Percentiles rank a stretch among this genome's conserved stretches.
phyloP scores from a whole-genome alignment of 2,888 invertebrate species.

The Agelastica alni region DNA sequence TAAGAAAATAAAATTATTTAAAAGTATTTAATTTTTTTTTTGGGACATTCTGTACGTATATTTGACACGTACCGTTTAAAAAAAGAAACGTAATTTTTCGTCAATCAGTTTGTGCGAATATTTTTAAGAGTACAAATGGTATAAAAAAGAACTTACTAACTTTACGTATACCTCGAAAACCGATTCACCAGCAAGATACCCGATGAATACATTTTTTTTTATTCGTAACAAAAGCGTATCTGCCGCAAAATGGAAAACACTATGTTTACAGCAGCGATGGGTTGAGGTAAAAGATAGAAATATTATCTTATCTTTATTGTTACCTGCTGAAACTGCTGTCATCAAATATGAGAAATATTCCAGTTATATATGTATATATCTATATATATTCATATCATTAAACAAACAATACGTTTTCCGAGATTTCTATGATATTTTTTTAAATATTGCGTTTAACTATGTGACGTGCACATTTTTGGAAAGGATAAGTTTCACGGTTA shows the following conservation, averaged over 20 bases:
- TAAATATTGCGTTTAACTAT: neutral
- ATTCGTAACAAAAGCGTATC: neutral
- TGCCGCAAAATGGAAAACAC: constrained; percentile 2
- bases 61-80: neutral
- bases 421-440: constrained; percentile 2
- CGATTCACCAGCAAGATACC: too few species aligned
- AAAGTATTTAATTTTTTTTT: too few species aligned
- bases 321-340: constrained; percentile 33
- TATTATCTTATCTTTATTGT: constrained; percentile 32
- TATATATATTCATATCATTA: constrained; percentile 15
- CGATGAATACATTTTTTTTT: too few species aligned
- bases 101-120: too few species aligned
- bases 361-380: too few species aligned
- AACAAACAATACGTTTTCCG: constrained; percentile 1
- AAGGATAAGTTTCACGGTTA: neutral
- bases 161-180: too few species aligned
- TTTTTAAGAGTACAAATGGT: too few species aligned
- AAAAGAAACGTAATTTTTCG: neutral
- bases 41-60: too few species aligned
- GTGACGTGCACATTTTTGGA: neutral
- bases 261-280: constrained; percentile 7
- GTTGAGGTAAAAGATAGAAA: constrained; percentile 26
- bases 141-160: too few species aligned
- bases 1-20: too few species aligned
- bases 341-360: constrained; percentile 25